Percentiles rank a stretch among this genome's conserved stretches.
phyloP scores from a whole-genome alignment of 2,888 invertebrate genomes.

The Drosophila pullipes region DNA sequence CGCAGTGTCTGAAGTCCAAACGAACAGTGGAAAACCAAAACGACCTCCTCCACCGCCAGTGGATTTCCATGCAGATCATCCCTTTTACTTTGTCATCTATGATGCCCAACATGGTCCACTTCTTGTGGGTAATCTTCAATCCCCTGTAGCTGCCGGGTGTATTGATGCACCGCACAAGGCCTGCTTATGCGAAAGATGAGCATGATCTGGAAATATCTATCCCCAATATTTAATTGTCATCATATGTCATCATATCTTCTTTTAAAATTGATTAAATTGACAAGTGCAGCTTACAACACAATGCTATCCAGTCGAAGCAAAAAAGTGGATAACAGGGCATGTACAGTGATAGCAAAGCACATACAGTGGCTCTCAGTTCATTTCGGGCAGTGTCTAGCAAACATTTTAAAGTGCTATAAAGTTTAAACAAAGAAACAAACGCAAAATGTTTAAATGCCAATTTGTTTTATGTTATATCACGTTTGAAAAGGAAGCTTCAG shows the following conservation, averaged over 20 bases:
- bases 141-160: conserved; percentile 17
- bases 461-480: too few relatives aligned
- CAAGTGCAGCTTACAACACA: background rate
- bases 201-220: background rate
- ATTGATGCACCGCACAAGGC: conserved; percentile 9
- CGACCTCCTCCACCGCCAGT: background rate
- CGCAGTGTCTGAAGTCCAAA: conserved; percentile 87
- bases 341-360: background rate
- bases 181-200: conserved; percentile 19
- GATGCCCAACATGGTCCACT: conserved; percentile 31
- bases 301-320: background rate
- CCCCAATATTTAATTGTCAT: background rate
- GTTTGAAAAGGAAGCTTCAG: too few relatives aligned
- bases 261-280: background rate
- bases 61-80: conserved; percentile 45
- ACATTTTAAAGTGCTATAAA: too few relatives aligned
- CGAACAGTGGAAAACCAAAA: background rate
- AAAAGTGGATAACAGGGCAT: conserved; percentile 1
- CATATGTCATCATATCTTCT: background rate
- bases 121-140: conserved; percentile 27
- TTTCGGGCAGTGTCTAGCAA: too few relatives aligned
- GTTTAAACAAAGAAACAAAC: too few relatives aligned
- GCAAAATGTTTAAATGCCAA: too few relatives aligned
- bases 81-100: conserved; percentile 47
- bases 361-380: too few relatives aligned